Evolutionary conservation across 2,888 invertebrate species (phyloP).

Genomic region (Brachyptera risi): DNA sequence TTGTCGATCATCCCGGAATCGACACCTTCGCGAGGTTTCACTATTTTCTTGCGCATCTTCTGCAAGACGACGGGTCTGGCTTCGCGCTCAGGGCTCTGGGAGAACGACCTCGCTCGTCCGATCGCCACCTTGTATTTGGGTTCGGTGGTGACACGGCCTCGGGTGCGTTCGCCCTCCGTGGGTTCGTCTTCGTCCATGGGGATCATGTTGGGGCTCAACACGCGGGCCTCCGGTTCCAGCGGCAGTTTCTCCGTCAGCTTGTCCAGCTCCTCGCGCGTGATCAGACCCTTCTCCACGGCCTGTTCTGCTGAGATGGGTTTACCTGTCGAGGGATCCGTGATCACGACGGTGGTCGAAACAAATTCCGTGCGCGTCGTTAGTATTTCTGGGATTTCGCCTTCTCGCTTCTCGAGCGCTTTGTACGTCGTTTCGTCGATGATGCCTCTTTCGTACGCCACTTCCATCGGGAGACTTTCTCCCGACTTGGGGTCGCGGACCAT

Average conservation of each 20-base stretch:
- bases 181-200: constrained; percentile 44
- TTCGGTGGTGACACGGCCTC: constrained; percentile 55
- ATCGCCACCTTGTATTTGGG: constrained; percentile 65
- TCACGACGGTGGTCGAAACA: constrained; percentile 35
- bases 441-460: constrained; percentile 75
- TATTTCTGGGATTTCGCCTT: constrained; percentile 30
- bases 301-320: constrained; percentile 57
- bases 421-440: constrained; percentile 51
- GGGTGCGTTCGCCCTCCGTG: constrained; percentile 56
- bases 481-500: constrained; percentile 69
- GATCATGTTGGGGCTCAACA: constrained; percentile 41
- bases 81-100: constrained; percentile 56
- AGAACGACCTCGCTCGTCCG: constrained; percentile 54
- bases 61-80: constrained; percentile 67
- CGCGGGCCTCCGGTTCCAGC: neutral
- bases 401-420: constrained; percentile 23
- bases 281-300: constrained; percentile 54
- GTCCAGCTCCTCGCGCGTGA: constrained; percentile 50
- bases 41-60: constrained; percentile 71
- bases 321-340: constrained; percentile 46
- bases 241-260: constrained; percentile 39
- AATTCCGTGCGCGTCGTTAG: constrained; percentile 36
- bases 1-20: constrained; percentile 74
- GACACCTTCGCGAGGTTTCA: constrained; percentile 72
- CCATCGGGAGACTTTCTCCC: constrained; percentile 73